Base-by-base conservation (phyloP, 1,140 invertebrate genomes). In the Hermatobates lingyangjiaoensis region DNA sequence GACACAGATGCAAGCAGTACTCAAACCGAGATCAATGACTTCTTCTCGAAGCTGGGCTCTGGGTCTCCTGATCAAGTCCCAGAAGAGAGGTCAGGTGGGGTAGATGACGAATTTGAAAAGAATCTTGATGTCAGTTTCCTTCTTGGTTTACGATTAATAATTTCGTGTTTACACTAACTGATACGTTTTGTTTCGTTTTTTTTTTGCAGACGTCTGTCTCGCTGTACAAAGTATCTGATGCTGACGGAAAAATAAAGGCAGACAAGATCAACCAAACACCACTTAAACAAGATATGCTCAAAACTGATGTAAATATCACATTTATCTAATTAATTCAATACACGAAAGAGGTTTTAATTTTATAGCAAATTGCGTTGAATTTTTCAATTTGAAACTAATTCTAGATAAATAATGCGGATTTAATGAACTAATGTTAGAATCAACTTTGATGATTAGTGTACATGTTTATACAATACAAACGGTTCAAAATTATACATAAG, bases 21-120 rank as follows among this genome's bases (percentile, higher is more conserved):
- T 14, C 68, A 74, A 1, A 62, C 63, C 10, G 81, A 84, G 53
- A 65, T 75, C 1, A 67, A 75, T 28, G 70, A 74, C 50, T 86
- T 82, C 69, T 86, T 87, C 62, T 72, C 72, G 10, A 73, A 75
- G 34, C 67, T 87, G 0, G 83, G 83, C 28, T 79, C 77, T 18
- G 83, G 83, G 0, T 73, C 71, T 12, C 64, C 70, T n/a, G 71
- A 70, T 30, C 67, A 77, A 26, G 74, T 86, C 20, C 76, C 80
- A 1, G 76, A 81, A 59, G 79, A 78, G 38, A 69, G 69, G 1
- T 66, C 70, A 1, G 75, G 73, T 7, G 81, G 77, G 40, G 81
- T 84, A 62, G 82, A 86, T 59, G 69, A 70, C 62, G 69, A 60
- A 27, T 68, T 70, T 59, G 71, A 73, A 60, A 64, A 64, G 39